These are phyloP conservation scores for Nasonia vitripennis DNA, from an alignment of 1,140 invertebrate genomes.

Conservation along the genomic window DNA sequence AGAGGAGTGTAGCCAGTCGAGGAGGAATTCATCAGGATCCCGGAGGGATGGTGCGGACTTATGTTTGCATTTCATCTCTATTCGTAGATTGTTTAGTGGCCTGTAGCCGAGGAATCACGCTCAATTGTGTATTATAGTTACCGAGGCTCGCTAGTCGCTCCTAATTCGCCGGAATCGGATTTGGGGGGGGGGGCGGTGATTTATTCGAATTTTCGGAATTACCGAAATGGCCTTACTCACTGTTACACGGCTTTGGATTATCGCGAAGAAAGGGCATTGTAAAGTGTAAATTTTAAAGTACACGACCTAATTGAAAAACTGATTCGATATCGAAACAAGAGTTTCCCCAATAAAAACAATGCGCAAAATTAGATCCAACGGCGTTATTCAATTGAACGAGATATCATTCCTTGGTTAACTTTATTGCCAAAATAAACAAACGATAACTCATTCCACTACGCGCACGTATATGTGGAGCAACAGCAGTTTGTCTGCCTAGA, in stretches of 20 bases:
- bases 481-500: neutral
- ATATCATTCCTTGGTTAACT: no score
- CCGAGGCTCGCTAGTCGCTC: neutral
- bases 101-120: neutral
- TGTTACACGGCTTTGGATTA: no score
- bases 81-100: slow-evolving; percentile 7
- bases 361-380: no score
- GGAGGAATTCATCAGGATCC: slow-evolving; percentile 7
- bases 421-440: no score
- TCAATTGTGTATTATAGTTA: slow-evolving; percentile 26
- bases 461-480: no score
- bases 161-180: neutral
- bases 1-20: neutral
- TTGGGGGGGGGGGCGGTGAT: neutral
- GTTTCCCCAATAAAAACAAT: no score
- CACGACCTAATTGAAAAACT: no score
- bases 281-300: no score
- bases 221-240: neutral
- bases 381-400: no score
- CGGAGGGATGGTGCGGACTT: neutral
- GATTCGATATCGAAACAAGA: no score
- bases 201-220: neutral
- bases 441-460: no score
- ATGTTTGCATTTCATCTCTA: slow-evolving; percentile 36
- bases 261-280: no score